These are phyloP conservation scores for Sylvia atricapilla DNA, from an alignment of 2,113 vertebrate genomes.

Conservation along the genomic window DNA sequence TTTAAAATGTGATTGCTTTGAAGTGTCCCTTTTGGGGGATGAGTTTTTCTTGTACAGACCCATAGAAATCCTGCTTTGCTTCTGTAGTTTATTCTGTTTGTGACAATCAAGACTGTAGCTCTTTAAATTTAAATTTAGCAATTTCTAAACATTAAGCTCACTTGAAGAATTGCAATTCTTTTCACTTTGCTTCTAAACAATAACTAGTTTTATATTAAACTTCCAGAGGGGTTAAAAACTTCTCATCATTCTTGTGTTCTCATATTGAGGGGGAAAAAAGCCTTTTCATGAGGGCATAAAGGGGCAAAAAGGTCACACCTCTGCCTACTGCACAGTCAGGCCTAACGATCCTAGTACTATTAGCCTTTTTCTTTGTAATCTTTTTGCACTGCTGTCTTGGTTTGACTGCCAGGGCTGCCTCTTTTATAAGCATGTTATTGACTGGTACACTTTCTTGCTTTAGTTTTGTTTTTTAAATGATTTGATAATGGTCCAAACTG, in stretches of 20 bases:
- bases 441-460: background rate
- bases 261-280: fast-evolving
- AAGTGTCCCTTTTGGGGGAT: background rate
- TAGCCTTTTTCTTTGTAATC: background rate
- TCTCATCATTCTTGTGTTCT: background rate
- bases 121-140: too few species aligned
- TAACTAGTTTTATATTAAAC: background rate
- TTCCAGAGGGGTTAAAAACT: background rate
- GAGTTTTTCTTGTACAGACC: background rate
- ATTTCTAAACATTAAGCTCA: background rate
- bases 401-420: background rate
- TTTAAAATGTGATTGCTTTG: background rate
- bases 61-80: background rate
- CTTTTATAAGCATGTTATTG: background rate
- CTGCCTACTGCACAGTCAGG: background rate
- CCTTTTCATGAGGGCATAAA: background rate
- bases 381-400: background rate
- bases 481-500: background rate
- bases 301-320: background rate
- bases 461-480: background rate
- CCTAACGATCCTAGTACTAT: background rate
- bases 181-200: background rate
- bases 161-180: background rate
- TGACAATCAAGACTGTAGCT: background rate
- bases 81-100: background rate